These are phyloP conservation scores for Phrynocephalus forsythii DNA, from an alignment of 2,797 vertebrate species.

Conservation along the genomic window DNA sequence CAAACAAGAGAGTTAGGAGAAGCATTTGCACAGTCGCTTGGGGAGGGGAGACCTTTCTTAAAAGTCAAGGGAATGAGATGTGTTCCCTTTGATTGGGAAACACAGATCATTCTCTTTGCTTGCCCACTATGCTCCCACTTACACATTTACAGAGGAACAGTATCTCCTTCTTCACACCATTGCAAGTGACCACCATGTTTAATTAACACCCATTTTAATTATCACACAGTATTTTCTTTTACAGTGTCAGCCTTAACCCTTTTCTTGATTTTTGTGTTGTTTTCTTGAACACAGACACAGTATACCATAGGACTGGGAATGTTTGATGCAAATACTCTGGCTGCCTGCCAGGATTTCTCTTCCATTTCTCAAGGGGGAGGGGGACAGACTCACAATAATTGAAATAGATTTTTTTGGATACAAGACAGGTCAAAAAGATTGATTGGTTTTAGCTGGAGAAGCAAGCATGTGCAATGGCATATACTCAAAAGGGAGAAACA, in stretches of 20 bases:
- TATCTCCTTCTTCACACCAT: too few species aligned
- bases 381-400: constrained; percentile 61
- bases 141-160: too few species aligned
- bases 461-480: constrained; percentile 24
- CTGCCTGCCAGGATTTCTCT: constrained; percentile 62
- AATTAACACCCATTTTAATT: background rate
- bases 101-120: too few species aligned
- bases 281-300: constrained; percentile 68
- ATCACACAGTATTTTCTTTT: background rate
- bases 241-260: constrained; percentile 66
- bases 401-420: constrained; percentile 74
- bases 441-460: constrained; percentile 77
- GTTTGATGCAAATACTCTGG: constrained; percentile 71
- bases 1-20: too few species aligned
- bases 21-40: too few species aligned
- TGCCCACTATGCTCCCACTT: too few species aligned
- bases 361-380: constrained; percentile 77
- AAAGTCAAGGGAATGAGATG: too few species aligned
- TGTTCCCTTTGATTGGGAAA: too few species aligned
- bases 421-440: constrained; percentile 73
- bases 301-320: constrained; percentile 74
- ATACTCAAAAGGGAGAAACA: constrained; percentile 38
- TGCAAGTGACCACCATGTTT: background rate
- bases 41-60: too few species aligned
- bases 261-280: constrained; percentile 69